Conservation (phyloP, 2,113 vertebrate genomes). For the Ariopsis seemanni region DNA sequence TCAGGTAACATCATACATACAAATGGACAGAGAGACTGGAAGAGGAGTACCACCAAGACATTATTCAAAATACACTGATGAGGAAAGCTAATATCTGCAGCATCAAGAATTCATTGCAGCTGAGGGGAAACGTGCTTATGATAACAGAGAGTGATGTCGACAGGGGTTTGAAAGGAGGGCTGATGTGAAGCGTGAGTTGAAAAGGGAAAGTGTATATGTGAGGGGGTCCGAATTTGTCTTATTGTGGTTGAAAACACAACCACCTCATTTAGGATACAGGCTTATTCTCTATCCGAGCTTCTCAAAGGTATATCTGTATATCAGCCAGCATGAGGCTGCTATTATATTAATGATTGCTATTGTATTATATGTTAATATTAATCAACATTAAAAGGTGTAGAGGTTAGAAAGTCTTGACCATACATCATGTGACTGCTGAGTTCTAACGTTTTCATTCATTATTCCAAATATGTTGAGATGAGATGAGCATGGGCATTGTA, state of each 20-base stretch:
- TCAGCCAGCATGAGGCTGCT: background rate
- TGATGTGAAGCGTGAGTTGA: background rate
- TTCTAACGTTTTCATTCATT: background rate
- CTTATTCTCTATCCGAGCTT: conserved; percentile 11
- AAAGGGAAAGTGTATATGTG: conserved; percentile 5
- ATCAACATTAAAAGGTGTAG: background rate
- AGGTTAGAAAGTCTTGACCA: background rate
- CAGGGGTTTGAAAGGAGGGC: conserved; percentile 21
- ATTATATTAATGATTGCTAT: too few relatives aligned
- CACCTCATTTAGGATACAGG: conserved; percentile 10
- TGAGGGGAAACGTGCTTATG: conserved; percentile 66
- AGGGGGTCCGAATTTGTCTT: background rate
- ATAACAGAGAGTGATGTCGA: conserved; percentile 67
- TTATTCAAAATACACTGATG: conserved; percentile 65
- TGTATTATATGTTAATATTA: background rate
- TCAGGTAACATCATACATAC: conserved; percentile 52
- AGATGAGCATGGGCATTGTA: background rate
- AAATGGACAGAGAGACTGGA: conserved; percentile 25
- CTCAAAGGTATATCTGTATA: background rate
- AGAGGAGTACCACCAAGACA: conserved; percentile 43
- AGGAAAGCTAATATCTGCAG: conserved; percentile 61
- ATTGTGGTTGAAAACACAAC: conserved; percentile 16
- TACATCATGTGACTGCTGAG: background rate
- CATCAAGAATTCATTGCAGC: conserved; percentile 66
- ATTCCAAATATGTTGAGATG: background rate